These are phyloP conservation scores for Premnoplex brunnescens DNA, from an alignment of 2,797 vertebrate genomes.

Conservation along the genomic window DNA sequence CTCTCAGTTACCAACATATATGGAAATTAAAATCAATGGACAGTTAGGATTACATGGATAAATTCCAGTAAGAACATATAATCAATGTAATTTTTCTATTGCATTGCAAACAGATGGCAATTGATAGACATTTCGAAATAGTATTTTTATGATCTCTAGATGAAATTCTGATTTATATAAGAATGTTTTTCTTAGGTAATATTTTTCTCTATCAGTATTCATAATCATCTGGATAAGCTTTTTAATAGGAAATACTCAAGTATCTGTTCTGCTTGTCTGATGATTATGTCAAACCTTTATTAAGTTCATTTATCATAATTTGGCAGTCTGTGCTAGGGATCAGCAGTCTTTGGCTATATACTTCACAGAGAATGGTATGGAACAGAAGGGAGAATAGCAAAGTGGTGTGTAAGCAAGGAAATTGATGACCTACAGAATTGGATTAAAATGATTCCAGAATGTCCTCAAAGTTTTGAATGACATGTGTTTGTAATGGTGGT, in stretches of 20 bases:
- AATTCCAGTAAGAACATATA: background rate
- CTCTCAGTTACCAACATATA: background rate
- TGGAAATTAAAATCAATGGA: background rate
- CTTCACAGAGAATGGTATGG: fast-evolving
- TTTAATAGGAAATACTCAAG: background rate
- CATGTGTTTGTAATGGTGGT: background rate
- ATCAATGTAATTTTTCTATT: background rate
- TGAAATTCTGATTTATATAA: background rate
- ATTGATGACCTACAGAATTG: background rate
- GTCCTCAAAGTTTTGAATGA: background rate
- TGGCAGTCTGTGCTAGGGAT: background rate
- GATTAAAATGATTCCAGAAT: background rate
- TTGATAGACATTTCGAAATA: background rate
- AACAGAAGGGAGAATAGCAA: background rate
- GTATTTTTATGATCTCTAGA: background rate
- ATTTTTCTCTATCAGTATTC: background rate
- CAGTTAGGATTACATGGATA: background rate
- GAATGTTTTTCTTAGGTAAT: background rate
- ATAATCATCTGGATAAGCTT: background rate
- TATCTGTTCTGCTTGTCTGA: background rate
- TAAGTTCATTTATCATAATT: background rate
- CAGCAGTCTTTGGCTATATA: background rate
- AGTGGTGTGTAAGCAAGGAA: background rate
- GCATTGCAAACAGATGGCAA: background rate
- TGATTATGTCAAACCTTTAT: background rate